Base-by-base conservation (phyloP, 2,888 invertebrate genomes). In the Schizotus pectinicornis region DNA sequence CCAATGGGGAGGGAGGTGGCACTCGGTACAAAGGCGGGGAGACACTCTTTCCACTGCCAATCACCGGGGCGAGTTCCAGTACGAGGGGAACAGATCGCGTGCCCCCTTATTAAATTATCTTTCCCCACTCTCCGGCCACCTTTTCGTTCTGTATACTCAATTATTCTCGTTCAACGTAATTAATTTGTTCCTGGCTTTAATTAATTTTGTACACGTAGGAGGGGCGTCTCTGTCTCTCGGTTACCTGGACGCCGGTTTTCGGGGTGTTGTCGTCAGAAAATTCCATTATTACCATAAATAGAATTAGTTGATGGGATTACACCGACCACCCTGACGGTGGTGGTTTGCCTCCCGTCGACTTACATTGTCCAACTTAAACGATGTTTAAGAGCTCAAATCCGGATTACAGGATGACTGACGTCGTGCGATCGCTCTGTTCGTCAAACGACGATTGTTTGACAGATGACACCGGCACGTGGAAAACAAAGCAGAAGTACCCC, bases 1-100 rank as follows among this genome's bases (percentile, higher is more conserved):
- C 77, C 77, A 77, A 78, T 77, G 68, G 69, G 68, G 71, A 70
- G 74, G 73, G 74, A 74, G 74, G 73, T 72, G 73, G 71, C 73
- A 65, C 63, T 68, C 63, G 70, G 65, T 67, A 63, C 67, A 69
- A 69, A 74, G 77, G 78, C 78, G 78, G 77, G 73, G 74, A 75
- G 73, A 70, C 67, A 70, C 69, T 71, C 70, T 70, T 71, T 73
- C 68, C 62, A 62, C 76, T 78, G 78, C 78, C 78, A 78, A 78
- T 78, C 76, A 74, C 71, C 42, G 52, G 45, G 22, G 39, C 37
- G 36, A 41, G 31, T 32, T n/a, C 32, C 30, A 37, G 53, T 45
- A 65, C 55, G 67, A 63, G 68, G 70, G 69, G 64, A 64, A 60
- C 47, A 62, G 62, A 59, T 63, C 62, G 63, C 64, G 63, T 59